Evolutionary conservation across 2,797 vertebrate genomes (phyloP).

Genomic region (Hoplostethus atlanticus): DNA sequence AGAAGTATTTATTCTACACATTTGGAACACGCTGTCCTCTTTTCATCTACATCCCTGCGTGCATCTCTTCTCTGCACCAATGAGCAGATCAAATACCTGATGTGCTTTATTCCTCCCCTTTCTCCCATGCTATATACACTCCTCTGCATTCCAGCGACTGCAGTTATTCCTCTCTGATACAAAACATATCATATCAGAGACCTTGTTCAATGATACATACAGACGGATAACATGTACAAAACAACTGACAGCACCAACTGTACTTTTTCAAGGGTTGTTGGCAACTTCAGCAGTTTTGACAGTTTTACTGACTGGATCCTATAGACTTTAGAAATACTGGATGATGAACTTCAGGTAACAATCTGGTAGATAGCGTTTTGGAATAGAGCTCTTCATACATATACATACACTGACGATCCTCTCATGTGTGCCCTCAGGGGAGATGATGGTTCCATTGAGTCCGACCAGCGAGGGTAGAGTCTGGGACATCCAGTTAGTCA

Average conservation of each 20-base stretch:
- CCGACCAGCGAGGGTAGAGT: conserved; percentile 84
- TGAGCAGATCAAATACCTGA: conserved; percentile 23
- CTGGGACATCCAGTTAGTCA: conserved; percentile 88
- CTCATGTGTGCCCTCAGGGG: conserved; percentile 79
- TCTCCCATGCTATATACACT: not conserved
- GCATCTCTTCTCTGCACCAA: conserved; percentile 39
- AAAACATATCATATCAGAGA: conserved; percentile 2
- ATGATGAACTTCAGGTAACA: conserved; percentile 1
- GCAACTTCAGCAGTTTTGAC: not conserved
- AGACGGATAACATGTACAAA: conserved; percentile 10
- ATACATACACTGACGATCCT: conserved; percentile 84
- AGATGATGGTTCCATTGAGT: conserved; percentile 79
- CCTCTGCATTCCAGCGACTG: not conserved
- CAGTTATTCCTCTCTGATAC: not conserved
- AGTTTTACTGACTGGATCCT: not conserved
- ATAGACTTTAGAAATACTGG: not conserved
- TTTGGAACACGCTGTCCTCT: conserved; percentile 1
- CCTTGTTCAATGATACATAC: conserved; percentile 13
- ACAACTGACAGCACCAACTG: conserved; percentile 4
- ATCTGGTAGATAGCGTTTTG: not conserved
- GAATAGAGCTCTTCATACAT: not conserved
- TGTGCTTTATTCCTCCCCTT: not conserved
- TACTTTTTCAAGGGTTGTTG: conserved; percentile 2
- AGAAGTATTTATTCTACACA: conserved; percentile 30
- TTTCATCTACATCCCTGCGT: conserved; percentile 1